Evolutionary conservation across 2,113 vertebrate genomes (phyloP).

Genomic region (Dissostichus mawsoni): DNA sequence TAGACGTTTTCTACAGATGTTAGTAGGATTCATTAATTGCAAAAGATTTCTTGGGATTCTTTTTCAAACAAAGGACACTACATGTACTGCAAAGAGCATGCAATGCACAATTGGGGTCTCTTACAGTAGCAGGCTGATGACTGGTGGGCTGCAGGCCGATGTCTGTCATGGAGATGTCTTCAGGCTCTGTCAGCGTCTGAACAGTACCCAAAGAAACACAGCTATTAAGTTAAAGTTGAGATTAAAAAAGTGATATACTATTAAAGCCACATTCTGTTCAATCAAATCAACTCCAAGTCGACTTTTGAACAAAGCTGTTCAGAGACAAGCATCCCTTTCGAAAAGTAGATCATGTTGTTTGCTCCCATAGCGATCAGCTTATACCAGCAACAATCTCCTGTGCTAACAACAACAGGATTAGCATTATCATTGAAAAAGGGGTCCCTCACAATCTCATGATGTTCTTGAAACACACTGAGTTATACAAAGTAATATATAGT

Average conservation of each 20-base stretch:
- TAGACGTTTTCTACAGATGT: not conserved
- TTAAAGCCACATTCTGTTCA: not conserved
- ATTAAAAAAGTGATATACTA: slow-evolving; percentile 1
- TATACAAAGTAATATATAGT: not conserved
- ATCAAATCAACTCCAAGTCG: not conserved
- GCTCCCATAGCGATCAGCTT: not conserved
- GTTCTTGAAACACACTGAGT: not conserved
- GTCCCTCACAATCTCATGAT: not conserved
- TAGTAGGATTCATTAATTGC: not conserved
- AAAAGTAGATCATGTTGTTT: slow-evolving; percentile 1
- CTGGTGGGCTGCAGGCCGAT: slow-evolving; percentile 66
- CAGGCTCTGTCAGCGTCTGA: slow-evolving; percentile 80
- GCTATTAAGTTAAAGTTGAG: slow-evolving; percentile 27
- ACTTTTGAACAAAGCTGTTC: not conserved
- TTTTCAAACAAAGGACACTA: not conserved
- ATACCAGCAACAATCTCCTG: not conserved
- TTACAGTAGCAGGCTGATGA: slow-evolving; percentile 78
- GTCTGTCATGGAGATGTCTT: slow-evolving; percentile 85
- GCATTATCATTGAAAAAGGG: not conserved
- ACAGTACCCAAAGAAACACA: slow-evolving; percentile 57
- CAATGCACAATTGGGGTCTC: slow-evolving; percentile 20
- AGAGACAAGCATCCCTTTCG: not conserved
- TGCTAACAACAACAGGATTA: not conserved
- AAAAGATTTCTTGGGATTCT: slow-evolving; percentile 13
- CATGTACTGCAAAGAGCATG: not conserved